These are phyloP conservation scores for Creontiades dilutus DNA, from an alignment of 2,888 invertebrate genomes.

Conservation along the genomic window DNA sequence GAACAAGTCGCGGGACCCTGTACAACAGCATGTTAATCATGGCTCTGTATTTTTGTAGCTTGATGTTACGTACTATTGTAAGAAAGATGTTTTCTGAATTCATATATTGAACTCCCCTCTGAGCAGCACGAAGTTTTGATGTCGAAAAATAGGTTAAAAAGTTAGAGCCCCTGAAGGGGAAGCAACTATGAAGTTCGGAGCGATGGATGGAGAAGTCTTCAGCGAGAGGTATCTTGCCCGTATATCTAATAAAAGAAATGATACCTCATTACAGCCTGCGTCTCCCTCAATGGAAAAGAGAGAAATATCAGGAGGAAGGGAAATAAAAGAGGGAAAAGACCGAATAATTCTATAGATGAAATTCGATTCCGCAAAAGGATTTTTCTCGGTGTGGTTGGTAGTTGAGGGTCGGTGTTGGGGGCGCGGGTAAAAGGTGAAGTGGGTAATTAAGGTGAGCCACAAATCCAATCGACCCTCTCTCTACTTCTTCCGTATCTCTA, in stretches of 20 bases:
- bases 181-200: neutral
- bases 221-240: neutral
- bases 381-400: neutral
- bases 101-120: too few species aligned
- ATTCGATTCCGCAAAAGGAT: slow-evolving; percentile 14
- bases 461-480: slow-evolving; percentile 13
- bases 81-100: too few species aligned
- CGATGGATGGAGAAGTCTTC: neutral
- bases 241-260: slow-evolving; percentile 24
- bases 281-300: neutral
- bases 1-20: too few species aligned
- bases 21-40: too few species aligned
- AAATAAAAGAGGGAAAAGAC: neutral
- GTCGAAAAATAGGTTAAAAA: too few species aligned
- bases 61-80: too few species aligned
- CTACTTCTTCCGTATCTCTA: neutral
- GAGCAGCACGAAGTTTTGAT: too few species aligned
- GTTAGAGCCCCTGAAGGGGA: neutral
- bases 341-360: slow-evolving; percentile 15
- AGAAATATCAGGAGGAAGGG: neutral
- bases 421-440: slow-evolving; percentile 1
- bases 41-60: too few species aligned
- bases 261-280: neutral
- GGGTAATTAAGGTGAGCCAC: slow-evolving; percentile 34
- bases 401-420: neutral